Base-by-base conservation (phyloP, 1,140 invertebrate genomes). In the Pachypeltis micranthus region DNA sequence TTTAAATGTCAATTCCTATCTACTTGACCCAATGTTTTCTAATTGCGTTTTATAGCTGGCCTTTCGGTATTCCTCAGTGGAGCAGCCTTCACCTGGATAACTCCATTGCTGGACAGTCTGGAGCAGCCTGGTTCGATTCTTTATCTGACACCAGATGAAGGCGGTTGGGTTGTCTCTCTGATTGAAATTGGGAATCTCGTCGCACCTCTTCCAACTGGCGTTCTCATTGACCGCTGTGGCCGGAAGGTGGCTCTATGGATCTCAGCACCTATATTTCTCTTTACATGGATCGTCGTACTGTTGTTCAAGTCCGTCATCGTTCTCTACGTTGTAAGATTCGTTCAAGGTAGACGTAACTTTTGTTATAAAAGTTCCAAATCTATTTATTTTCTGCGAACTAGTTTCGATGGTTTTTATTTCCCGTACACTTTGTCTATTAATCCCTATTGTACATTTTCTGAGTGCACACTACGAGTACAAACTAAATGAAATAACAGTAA, bases 111-210 rank as follows among this genome's bases (percentile, higher is more conserved):
- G 14, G 78, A 78, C 0, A 72, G 73, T 29, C 71, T 84, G 2
- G 72, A 77, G 21, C 69, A 65, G 0, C 59, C 71, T 19, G 69
- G 79, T 58, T 77, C 78, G 0, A 70, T 70, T 1, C 75, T 85
- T 44, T 74, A 72, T 24, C 76, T 83, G 62, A 77, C 80, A 0
- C 56, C 74, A 1, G 77, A 80, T 28, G 76, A 85, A 72, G 81
- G 78, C 39, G 83, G 83, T 2, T 85, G 83, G 83, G 77, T 86
- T 34, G 82, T 79, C 4, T 77, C 81, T 19, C 55, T 65, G n/a
- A 65, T 65, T 3, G 64, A 65, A 58, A 69, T 83, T 24, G 70
- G 72, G 29, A 76, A 76, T 59, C 74, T 78, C 0, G 68, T 78
- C 0, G 74, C 74, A 0, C 76, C 78, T 1, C 54, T 70, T 4